Conservation (phyloP, 1,140 invertebrate genomes). For the Aphis gossypii region DNA sequence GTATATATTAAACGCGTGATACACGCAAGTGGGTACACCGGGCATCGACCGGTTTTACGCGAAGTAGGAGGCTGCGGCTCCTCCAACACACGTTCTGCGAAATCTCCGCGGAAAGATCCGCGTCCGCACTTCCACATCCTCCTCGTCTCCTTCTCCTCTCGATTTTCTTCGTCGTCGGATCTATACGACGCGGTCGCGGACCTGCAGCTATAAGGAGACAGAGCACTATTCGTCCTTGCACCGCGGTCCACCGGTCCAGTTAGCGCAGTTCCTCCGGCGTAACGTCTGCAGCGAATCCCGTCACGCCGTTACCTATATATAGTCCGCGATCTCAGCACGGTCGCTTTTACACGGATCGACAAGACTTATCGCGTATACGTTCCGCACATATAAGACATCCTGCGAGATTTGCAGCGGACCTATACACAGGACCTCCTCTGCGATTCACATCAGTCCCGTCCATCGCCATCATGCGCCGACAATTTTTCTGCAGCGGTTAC, state of each 20-base stretch:
- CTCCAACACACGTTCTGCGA: background rate
- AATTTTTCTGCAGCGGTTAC: background rate
- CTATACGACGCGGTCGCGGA: background rate
- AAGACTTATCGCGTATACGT: background rate
- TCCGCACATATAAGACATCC: background rate
- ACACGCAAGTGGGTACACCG: background rate
- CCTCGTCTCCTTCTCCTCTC: background rate
- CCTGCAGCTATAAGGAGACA: background rate
- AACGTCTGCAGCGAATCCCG: background rate
- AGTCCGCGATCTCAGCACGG: background rate
- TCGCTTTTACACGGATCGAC: no score
- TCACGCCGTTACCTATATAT: background rate
- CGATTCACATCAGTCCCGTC: background rate
- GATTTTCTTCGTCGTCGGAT: background rate
- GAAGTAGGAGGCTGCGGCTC: conserved; percentile 21
- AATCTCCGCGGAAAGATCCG: background rate
- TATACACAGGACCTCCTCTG: background rate
- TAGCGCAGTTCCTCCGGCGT: background rate
- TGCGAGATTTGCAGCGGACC: background rate
- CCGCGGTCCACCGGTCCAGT: background rate
- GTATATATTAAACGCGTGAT: background rate
- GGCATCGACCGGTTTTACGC: conserved; percentile 46
- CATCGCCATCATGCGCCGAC: background rate
- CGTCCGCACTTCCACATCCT: background rate
- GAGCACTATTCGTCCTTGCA: background rate